phyloP scores from a whole-genome alignment of 2,113 vertebrate genomes.

The Vidua macroura region DNA sequence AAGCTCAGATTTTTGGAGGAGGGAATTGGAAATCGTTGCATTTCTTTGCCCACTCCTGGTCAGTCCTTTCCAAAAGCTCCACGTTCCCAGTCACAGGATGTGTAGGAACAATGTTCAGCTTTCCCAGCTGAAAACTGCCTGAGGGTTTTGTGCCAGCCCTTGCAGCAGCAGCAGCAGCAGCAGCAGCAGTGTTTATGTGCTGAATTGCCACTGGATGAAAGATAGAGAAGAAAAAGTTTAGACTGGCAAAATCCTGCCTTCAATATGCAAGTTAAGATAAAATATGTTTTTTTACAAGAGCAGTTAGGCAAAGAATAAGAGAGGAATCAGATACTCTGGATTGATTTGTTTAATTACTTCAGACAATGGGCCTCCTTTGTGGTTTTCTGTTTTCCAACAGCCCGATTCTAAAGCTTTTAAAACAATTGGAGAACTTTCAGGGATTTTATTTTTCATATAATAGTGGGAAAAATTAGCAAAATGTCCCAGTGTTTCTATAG shows the following conservation, averaged over 20 bases:
- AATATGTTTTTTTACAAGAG: background rate
- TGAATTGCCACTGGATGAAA: background rate
- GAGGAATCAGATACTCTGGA: background rate
- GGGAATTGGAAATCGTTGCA: fast-evolving
- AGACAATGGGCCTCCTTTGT: background rate
- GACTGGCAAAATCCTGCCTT: background rate
- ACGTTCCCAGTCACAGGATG: background rate
- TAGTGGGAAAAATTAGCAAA: background rate
- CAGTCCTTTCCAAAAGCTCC: background rate
- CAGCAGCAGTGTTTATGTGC: background rate
- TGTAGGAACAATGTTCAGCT: background rate
- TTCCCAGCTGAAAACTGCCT: background rate
- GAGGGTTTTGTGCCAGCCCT: background rate
- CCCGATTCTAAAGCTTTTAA: background rate
- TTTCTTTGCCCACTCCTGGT: background rate
- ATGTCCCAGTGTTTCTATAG: background rate
- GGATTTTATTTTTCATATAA: background rate
- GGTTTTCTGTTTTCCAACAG: background rate
- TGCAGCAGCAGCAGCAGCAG: background rate
- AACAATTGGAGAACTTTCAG: background rate
- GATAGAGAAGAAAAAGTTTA: background rate
- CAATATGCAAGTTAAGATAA: background rate
- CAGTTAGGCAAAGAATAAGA: background rate
- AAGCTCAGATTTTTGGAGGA: background rate
- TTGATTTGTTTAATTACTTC: background rate